These are phyloP conservation scores for Polymixis lichenea DNA, from an alignment of 2,888 invertebrate species.

Conservation along the genomic window DNA sequence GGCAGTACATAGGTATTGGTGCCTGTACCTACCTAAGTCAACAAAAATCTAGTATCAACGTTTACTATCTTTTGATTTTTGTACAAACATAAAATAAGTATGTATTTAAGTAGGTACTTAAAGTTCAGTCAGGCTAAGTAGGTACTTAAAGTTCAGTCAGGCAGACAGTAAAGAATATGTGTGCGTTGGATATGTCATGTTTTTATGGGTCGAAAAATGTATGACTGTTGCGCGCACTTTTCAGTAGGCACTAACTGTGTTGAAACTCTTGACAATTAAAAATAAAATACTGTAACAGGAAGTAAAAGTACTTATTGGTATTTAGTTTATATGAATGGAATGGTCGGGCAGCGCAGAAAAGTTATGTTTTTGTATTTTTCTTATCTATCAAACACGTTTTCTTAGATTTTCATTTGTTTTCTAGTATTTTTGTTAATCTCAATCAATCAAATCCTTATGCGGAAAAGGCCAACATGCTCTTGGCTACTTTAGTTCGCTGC, in stretches of 20 bases:
- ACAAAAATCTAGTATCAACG: background rate
- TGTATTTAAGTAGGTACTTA: background rate
- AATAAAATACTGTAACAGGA: background rate
- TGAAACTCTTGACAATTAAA: background rate
- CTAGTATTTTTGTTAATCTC: background rate
- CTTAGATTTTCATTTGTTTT: background rate
- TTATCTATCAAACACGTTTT: background rate
- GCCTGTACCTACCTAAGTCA: background rate
- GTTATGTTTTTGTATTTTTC: background rate
- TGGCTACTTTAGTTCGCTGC: background rate
- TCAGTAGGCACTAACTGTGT: slow-evolving; percentile 14
- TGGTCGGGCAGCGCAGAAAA: too few relatives aligned
- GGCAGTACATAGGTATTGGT: background rate
- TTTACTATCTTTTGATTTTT: background rate
- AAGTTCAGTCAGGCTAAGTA: too few relatives aligned
- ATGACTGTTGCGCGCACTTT: slow-evolving; percentile 33
- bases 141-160: too few relatives aligned
- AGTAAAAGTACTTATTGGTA: too few relatives aligned
- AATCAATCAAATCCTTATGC: background rate
- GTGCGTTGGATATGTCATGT: background rate
- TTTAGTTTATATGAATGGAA: background rate
- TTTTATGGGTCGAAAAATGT: background rate
- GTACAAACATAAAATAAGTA: background rate
- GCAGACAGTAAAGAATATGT: background rate
- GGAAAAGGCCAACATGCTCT: background rate